These are phyloP conservation scores for Gnathonemus longibarbis DNA, from an alignment of 2,113 vertebrate genomes.

Conservation along the genomic window DNA sequence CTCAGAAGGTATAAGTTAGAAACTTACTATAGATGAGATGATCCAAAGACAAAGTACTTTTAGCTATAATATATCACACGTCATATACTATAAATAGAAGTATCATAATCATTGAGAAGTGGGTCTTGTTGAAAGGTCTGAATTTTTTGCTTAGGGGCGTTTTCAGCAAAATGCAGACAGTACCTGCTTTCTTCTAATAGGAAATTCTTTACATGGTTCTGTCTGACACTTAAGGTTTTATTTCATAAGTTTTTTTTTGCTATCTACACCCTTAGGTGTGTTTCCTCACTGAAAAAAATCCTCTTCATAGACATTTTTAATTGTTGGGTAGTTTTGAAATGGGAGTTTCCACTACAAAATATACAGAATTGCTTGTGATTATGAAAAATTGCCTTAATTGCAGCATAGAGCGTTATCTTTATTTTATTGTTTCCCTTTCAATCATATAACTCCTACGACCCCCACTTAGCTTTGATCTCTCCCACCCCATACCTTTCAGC, in stretches of 20 bases:
- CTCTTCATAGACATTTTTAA: constrained; percentile 4
- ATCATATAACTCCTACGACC: background rate
- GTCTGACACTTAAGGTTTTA: background rate
- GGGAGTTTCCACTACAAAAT: constrained; percentile 10
- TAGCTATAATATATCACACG: background rate
- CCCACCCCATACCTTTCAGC: background rate
- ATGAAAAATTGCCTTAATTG: background rate
- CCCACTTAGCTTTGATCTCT: background rate
- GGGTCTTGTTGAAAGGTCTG: background rate
- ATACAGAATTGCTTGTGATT: background rate
- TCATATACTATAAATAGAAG: background rate
- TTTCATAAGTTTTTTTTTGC: background rate
- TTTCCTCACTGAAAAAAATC: background rate
- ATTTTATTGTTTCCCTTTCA: background rate
- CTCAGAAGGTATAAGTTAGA: background rate
- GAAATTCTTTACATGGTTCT: background rate
- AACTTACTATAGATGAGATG: background rate
- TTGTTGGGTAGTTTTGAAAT: constrained; percentile 5
- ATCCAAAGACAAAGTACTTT: background rate
- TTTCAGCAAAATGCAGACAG: constrained; percentile 12
- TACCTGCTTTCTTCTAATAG: background rate
- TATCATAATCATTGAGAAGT: background rate
- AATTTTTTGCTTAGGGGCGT: background rate
- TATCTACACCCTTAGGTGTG: background rate
- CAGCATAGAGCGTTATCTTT: background rate